Conservation (phyloP, 2,888 invertebrate species). For the Xylota sylvarum region DNA sequence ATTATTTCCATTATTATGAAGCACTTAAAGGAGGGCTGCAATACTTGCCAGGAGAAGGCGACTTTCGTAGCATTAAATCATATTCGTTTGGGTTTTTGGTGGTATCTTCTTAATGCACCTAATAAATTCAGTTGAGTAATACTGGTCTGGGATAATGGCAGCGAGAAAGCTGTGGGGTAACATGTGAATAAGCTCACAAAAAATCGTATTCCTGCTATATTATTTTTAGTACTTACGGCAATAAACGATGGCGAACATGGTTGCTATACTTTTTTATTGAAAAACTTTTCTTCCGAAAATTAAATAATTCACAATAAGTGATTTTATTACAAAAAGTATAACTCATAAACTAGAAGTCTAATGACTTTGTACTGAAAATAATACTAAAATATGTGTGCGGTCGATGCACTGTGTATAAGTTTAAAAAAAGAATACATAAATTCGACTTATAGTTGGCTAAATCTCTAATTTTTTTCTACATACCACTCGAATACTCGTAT, state of each 20-base stretch:
- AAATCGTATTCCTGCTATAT: constrained; percentile 14
- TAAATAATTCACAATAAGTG: constrained; percentile 16
- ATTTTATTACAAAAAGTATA: constrained; percentile 29
- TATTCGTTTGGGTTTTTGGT: constrained; percentile 47
- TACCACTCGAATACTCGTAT: no score
- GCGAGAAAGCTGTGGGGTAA: constrained; percentile 15
- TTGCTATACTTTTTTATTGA: constrained; percentile 55
- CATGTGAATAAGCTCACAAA: constrained; percentile 35
- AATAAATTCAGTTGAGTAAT: constrained; percentile 61
- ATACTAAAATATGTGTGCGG: no score
- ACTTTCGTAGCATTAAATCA: constrained; percentile 48
- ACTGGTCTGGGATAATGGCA: constrained; percentile 42
- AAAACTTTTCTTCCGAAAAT: constrained; percentile 37
- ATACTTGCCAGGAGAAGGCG: constrained; percentile 24
- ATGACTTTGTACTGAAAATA: no score
- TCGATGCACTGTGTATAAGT: no score
- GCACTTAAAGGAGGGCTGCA: constrained; percentile 51
- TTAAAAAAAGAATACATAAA: no score
- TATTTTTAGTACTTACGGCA: constrained; percentile 36
- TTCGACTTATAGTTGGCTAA: no score
- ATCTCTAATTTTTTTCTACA: no score
- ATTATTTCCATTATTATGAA: constrained; percentile 59
- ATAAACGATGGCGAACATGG: constrained; percentile 4
- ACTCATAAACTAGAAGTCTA: no score
- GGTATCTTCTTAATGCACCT: constrained; percentile 64